Evolutionary conservation across 2,797 vertebrate species (phyloP).

Genomic region (Schizothorax lantsangensis): DNA sequence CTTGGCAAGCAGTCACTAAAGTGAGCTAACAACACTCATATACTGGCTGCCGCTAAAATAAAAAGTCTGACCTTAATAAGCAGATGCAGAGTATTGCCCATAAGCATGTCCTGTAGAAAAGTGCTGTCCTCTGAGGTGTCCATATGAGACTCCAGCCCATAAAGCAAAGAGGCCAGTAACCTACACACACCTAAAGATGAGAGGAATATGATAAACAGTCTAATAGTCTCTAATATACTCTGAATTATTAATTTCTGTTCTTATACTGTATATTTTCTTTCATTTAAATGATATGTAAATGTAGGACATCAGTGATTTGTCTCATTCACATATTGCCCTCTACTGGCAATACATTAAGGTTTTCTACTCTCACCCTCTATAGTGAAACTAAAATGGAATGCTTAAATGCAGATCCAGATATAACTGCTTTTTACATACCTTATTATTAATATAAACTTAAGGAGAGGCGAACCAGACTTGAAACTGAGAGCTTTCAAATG

Average conservation of each 20-base stretch:
- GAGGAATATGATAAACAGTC: neutral
- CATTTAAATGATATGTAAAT: neutral
- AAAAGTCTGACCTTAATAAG: conserved; percentile 82
- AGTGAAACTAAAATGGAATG: neutral
- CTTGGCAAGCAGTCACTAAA: conserved; percentile 17
- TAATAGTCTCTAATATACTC: neutral
- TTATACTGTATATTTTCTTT: neutral
- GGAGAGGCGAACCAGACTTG: conserved; percentile 44
- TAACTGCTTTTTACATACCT: conserved; percentile 30
- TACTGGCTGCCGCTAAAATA: neutral
- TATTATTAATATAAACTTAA: conserved; percentile 46
- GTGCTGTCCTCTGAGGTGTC: conserved; percentile 92
- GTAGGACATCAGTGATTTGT: neutral
- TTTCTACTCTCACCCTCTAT: neutral
- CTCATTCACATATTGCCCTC: conserved; percentile 26
- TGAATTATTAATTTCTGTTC: neutral
- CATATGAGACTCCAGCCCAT: conserved; percentile 85
- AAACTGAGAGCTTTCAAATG: conserved; percentile 1
- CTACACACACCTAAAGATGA: conserved; percentile 82
- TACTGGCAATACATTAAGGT: neutral
- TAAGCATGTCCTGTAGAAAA: conserved; percentile 94
- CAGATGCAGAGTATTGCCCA: conserved; percentile 94
- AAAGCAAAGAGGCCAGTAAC: conserved; percentile 84
- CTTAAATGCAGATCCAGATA: neutral
- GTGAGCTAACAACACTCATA: conserved; percentile 17